Evolutionary conservation across 2,113 vertebrate genomes (phyloP).

Genomic region (Colaptes auratus): DNA sequence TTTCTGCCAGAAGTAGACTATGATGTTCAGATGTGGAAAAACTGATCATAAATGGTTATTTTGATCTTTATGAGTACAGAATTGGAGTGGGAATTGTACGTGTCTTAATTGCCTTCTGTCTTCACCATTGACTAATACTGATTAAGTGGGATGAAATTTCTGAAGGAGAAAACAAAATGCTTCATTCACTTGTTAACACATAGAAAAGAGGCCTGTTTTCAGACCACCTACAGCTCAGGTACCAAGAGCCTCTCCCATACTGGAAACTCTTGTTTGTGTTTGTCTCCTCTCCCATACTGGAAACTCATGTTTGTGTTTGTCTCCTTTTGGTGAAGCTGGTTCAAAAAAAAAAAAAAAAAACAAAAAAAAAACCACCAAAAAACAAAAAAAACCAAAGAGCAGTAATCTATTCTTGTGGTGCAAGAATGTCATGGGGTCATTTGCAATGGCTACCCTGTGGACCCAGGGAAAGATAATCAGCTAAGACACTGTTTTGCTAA

Average conservation of each 20-base stretch:
- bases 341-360: not conserved
- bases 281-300: not conserved
- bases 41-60: constrained; percentile 7
- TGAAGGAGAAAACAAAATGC: not conserved
- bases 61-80: not conserved
- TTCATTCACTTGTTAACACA: not conserved
- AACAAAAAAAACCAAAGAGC: not conserved
- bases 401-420: not conserved
- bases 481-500: not conserved
- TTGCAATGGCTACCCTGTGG: not conserved
- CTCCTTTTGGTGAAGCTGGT: not conserved
- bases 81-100: not conserved
- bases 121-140: not conserved
- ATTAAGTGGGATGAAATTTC: not conserved
- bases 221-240: not conserved
- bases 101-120: not conserved
- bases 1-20: not conserved
- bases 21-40: not conserved
- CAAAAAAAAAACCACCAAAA: not conserved
- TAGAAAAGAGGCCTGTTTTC: not conserved
- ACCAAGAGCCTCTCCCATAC: not conserved
- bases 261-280: not conserved
- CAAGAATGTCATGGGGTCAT: not conserved
- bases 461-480: not conserved
- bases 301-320: not conserved